Base-by-base conservation (phyloP, 2,113 vertebrate species). In the Chaetodon trifascialis region DNA sequence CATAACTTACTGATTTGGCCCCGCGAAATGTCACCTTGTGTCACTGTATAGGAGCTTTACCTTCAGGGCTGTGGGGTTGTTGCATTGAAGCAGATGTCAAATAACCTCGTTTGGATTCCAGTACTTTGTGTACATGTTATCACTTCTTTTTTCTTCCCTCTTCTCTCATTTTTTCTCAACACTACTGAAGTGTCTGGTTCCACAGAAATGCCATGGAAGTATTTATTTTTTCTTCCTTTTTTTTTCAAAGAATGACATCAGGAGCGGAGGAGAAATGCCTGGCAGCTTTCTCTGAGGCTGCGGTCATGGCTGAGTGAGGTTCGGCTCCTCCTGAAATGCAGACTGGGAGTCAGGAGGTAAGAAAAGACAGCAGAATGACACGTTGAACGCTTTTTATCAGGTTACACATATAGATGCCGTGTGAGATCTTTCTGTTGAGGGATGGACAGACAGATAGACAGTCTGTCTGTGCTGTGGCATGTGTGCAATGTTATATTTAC, bases 211-310 rank as follows among this genome's bases (percentile, higher is more conserved):
- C 5, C 63, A 68, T 2, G 72, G 79, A 71, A 54, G 58, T 59
- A 25, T 84, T 67, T 52, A 14, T 73, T 54, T 58, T n/a, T 66
- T n/a, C 42, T 19, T 60, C 62, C 5, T 44, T 19, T 34, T 63
- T 55, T 73, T 82, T 71, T 58, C 2, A 38, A 12, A 47, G 63
- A 64, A 51, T 73, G 76, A 87, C 82, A 89, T 81, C 64, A 73
- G 54, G 58, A 76, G 75, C 12, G 34, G 56, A 65, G 52, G 54
- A 80, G 67, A 67, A 82, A 59, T 34, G 64, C 44, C 71, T 72
- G 86, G 83, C 80, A 89, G 85, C 79, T 71, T 79, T 84, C 56
- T 88, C 72, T 63, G 70, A 84, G 84, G 82, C 73, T 83, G 83
- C 25, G 76, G 86, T 86, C 85, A 85, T 40, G 76, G 85, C 66